Evolutionary conservation across 2,797 vertebrate species (phyloP).

Genomic region (Semaprochilodus insignis): DNA sequence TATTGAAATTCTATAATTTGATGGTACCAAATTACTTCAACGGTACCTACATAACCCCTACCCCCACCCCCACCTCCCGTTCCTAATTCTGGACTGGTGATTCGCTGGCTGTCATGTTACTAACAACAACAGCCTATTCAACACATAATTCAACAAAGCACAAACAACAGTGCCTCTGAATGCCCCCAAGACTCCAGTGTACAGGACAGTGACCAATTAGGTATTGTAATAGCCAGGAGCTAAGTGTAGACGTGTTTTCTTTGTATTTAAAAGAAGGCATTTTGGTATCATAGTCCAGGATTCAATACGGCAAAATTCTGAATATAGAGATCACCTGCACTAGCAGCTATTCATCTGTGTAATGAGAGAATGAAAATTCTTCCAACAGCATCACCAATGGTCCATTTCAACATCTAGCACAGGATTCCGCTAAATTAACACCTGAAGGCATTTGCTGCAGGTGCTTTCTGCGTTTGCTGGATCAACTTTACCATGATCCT

Average conservation of each 20-base stretch:
- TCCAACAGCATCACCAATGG: slow-evolving; percentile 66
- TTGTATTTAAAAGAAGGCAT: too few species aligned
- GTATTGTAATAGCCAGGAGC: too few species aligned
- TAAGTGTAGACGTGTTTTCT: too few species aligned
- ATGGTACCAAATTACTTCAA: too few species aligned
- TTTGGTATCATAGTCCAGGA: too few species aligned
- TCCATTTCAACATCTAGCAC: slow-evolving; percentile 60
- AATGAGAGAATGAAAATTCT: slow-evolving; percentile 49
- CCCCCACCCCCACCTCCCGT: too few species aligned
- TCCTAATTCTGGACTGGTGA: too few species aligned
- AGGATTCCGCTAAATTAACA: slow-evolving; percentile 64
- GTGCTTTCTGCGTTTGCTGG: slow-evolving; percentile 59
- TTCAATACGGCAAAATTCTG: too few species aligned
- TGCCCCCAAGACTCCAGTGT: too few species aligned
- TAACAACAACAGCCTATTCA: not conserved
- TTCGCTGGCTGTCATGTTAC: not conserved
- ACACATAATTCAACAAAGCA: not conserved
- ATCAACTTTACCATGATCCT: slow-evolving; percentile 67
- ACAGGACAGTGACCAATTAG: too few species aligned
- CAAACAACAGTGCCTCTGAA: not conserved
- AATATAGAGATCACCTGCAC: not conserved
- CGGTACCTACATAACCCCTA: too few species aligned
- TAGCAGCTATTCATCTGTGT: slow-evolving; percentile 31
- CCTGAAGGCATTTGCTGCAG: slow-evolving; percentile 68
- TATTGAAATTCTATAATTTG: too few species aligned